These are phyloP conservation scores for Tanaodytes sp. DNA, from an alignment of 2,888 invertebrate genomes.

Conservation along the genomic window DNA sequence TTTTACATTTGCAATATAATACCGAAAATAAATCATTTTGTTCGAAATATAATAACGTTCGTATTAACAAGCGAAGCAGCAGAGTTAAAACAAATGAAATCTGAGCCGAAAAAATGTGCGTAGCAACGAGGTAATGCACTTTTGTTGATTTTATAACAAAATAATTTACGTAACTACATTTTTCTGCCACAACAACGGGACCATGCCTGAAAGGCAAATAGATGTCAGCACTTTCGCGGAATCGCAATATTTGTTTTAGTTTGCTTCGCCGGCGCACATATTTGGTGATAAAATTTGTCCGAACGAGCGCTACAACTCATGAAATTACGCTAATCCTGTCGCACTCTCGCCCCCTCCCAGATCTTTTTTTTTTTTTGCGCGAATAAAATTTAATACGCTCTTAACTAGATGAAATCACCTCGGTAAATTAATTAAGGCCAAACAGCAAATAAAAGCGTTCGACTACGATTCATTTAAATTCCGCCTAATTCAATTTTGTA, in stretches of 20 bases:
- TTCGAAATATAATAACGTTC: too few species aligned
- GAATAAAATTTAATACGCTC: slow-evolving; percentile 32
- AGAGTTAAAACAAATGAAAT: too few species aligned
- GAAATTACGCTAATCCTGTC: slow-evolving; percentile 39
- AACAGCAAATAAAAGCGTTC: slow-evolving; percentile 42
- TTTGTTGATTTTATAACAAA: too few species aligned
- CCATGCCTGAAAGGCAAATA: slow-evolving; percentile 41
- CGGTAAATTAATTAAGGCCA: slow-evolving; percentile 36
- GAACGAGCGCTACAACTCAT: slow-evolving; percentile 14
- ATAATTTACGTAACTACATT: too few species aligned
- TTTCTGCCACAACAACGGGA: too few species aligned
- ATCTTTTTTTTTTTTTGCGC: background rate
- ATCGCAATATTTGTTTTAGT: slow-evolving; percentile 40
- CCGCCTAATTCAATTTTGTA: slow-evolving; percentile 45
- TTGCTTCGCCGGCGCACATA: background rate
- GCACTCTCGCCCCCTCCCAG: background rate
- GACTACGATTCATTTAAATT: slow-evolving; percentile 48
- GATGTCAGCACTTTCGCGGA: slow-evolving; percentile 37
- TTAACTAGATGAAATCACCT: slow-evolving; percentile 19
- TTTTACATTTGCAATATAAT: too few species aligned
- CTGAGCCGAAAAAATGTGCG: too few species aligned
- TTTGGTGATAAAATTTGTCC: slow-evolving; percentile 39
- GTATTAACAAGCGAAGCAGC: too few species aligned
- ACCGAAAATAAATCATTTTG: too few species aligned
- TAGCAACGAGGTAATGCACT: too few species aligned